Evolutionary conservation across 2,888 invertebrate species (phyloP).

Genomic region (Hoplodrina blanda): DNA sequence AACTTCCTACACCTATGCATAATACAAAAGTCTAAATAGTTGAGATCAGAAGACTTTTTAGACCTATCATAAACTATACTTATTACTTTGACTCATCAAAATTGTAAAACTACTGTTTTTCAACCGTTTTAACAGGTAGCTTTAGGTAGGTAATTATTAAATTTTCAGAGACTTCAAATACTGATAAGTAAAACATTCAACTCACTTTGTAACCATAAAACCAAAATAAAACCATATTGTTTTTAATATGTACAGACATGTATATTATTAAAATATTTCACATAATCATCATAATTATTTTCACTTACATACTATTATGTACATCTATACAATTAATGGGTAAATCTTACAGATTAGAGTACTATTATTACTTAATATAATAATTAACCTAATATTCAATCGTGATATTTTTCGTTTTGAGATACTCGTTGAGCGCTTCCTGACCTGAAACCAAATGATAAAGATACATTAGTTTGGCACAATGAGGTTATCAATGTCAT

Average conservation of each 20-base stretch:
- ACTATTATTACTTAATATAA: slow-evolving; percentile 4
- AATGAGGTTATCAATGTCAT: slow-evolving; percentile 6
- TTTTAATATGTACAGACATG: slow-evolving; percentile 14
- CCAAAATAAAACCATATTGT: slow-evolving; percentile 1
- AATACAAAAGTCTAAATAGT: too few species aligned
- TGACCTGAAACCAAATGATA: slow-evolving; percentile 91
- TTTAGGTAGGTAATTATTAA: too few species aligned
- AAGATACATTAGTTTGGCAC: slow-evolving; percentile 2
- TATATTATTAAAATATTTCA: slow-evolving; percentile 41
- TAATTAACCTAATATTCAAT: slow-evolving; percentile 94
- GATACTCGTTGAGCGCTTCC: slow-evolving; percentile 98
- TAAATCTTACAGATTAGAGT: slow-evolving; percentile 31
- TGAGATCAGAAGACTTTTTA: too few species aligned
- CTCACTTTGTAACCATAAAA: too few species aligned
- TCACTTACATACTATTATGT: slow-evolving; percentile 59
- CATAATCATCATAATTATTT: slow-evolving; percentile 38
- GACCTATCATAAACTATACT: too few species aligned
- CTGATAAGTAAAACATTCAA: too few species aligned
- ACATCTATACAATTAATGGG: slow-evolving; percentile 46
- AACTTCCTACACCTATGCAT: too few species aligned
- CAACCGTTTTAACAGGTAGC: too few species aligned
- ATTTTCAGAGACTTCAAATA: too few species aligned
- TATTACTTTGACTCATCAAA: too few species aligned
- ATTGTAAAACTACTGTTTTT: too few species aligned
- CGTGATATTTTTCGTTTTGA: slow-evolving; percentile 98